Evolutionary conservation across 2,888 invertebrate genomes (phyloP), one percentile per base, ranked within the genome.

Genomic region (Agrilus cyanescens): DNA sequence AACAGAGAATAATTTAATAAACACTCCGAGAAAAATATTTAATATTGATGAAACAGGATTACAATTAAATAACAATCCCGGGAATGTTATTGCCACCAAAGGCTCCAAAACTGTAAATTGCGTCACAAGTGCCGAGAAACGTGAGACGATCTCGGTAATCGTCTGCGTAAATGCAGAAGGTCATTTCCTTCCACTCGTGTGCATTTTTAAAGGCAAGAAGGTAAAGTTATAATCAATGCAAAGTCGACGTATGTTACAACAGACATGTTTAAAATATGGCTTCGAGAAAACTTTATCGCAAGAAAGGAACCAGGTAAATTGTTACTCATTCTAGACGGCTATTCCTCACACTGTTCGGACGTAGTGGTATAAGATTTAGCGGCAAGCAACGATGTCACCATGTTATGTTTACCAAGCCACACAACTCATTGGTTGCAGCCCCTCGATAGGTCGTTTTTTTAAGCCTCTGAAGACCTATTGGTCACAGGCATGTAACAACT

Each of bases 31-130:
- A 38, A 37, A 50, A 41, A 56, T 65, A 29, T 65, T 47, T 41
- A 64, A 65, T 53, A 50, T 60, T 45, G 57, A n/a, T n/a, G n/a
- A n/a, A n/a, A n/a, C 53, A 15, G 60, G 60, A 4, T 43, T 60
- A 4, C 60, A 60, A 40, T 50, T 60, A 2, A 62, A 63, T 10
- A 60, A 62, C 46, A 57, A 57, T 41, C 53, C 59, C 14, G 53
- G 54, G 2, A 57, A 58, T 49, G 56, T 65, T 31, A 30, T 63
- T 34, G 62, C 57, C 8, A 49, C 43, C 15, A 61, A 57, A 50
- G 63, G 61, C 6, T 18, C 49, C 30, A 62, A 56, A 44, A 52
- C 51, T 36, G 59, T 65, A 8, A 50, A 57, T 12, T 41, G 48
- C 12, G 12, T 60, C 4, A 62, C 61, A 25, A 57, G 55, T 30